Base-by-base conservation (phyloP, 1,140 invertebrate genomes). In the Homarus americanus region DNA sequence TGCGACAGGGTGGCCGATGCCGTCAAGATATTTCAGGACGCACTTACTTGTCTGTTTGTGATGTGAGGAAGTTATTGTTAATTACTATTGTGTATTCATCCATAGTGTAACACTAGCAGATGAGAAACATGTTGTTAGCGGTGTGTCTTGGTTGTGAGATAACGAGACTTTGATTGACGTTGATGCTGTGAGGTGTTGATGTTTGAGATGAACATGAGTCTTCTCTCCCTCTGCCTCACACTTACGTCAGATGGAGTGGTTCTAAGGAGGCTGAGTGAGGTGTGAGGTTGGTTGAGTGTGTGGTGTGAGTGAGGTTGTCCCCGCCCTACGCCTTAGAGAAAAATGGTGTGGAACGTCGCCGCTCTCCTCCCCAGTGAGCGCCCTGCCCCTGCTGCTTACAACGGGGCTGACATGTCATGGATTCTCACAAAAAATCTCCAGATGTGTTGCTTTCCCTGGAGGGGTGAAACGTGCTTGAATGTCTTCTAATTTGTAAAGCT, bases 61-160 rank as follows among this genome's bases (percentile, higher is more conserved):
- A 28, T 85, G 82, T 85, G 69, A 85, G 82, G 40, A 85, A 85
- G 82, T 85, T 40, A 85, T 85, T 85, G 82, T 85, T 85, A 85
- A 85, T 49, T 85, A 41, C 36, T 85, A 72, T 73, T 85, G 82
- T 85, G 82, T 85, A 85, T 85, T 85, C 82, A 85, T 85, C 73
- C 69, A 76, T 76, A 76, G 72, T 86, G 69, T 86, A 86, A 44
- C 41, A 86, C 69, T 69, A 86, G 69, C 32, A 75, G 83, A 41
- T 86, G 83, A 58, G 69, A 53, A 49, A 86, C 17, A 32, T 86
- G 83, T 86, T 86, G 82, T 85, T 85, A 86, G 72, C 32, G 83
- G 72, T 85, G 69, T 28, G 44, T 40, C 40, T 86, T 76, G 41
- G 32, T 86, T 86, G 83, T 86, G 83, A 86, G n/a, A 40, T 49